Conservation (phyloP, 2,888 invertebrate species). For the Gortyna flavago region DNA sequence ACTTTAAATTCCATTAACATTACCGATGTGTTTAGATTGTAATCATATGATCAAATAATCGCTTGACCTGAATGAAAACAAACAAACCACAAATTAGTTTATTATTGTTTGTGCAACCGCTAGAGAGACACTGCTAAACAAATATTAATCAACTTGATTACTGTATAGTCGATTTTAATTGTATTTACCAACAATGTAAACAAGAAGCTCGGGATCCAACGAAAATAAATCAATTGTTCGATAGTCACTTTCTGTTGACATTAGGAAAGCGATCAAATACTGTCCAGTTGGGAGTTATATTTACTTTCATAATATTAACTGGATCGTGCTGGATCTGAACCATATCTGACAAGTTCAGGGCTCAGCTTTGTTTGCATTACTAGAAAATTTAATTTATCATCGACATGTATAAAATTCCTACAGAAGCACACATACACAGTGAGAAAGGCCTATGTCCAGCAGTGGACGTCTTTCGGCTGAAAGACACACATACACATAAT, state of each 20-base stretch:
- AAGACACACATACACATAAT: neutral
- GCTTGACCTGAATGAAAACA: constrained; percentile 50
- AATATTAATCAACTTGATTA: constrained; percentile 33
- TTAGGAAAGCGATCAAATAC: constrained; percentile 5
- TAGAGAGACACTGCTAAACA: constrained; percentile 9
- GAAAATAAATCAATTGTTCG: too few relatives aligned
- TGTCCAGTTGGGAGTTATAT: constrained; percentile 3
- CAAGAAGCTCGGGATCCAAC: constrained; percentile 7
- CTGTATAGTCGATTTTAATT: neutral
- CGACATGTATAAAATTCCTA: neutral
- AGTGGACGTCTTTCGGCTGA: neutral
- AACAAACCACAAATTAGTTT: constrained; percentile 40
- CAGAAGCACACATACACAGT: neutral
- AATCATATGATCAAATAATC: constrained; percentile 25
- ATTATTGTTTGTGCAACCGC: constrained; percentile 43
- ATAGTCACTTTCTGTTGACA: constrained; percentile 11
- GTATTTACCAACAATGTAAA: constrained; percentile 15
- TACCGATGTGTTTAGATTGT: constrained; percentile 29
- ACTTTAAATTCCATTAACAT: constrained; percentile 33
- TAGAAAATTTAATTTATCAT: neutral
- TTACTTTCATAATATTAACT: constrained; percentile 22
- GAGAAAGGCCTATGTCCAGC: neutral
- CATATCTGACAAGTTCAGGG: constrained; percentile 1
- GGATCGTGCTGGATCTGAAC: neutral
- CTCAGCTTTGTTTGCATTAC: neutral